Evolutionary conservation across 1,140 invertebrate species (phyloP), one percentile per base, ranked within the genome.

Genomic region (Aphaenogaster floridana): DNA sequence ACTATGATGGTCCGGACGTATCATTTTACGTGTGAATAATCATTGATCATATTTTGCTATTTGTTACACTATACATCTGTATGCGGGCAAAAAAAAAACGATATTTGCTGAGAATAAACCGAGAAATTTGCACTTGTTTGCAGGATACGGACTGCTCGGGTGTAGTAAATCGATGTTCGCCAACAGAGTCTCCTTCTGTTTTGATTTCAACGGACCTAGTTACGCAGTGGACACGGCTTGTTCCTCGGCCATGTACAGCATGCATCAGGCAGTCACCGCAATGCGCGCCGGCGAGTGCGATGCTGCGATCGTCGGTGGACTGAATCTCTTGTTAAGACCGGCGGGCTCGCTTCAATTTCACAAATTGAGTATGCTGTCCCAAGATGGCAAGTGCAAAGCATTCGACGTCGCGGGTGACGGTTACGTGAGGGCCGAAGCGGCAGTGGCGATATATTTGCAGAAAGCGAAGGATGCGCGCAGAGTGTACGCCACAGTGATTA

Each of bases 171-270:
- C 98, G 42, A 99, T 99, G 99, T 99, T 99, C 95, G 97, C 99
- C 57, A 99, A 99, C 95, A 97, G 99, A 92, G 97, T 99, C 52
- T 99, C 99, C 0, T 99, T 97, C 95, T 98, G 98, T 11, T 99
- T 99, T 95, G 98, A 99, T 92, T 98, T 99, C 85, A 97, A 95
- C 90, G 97, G 99, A 15, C 99, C 99, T 2, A 99, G 98, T 94
- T 99, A 98, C 94, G 97, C 98, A 5, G 95, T 99, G 7, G 99
- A 99, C 95, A 99, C 99, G 9, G 99, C 99, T 0, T 99, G 99
- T 95, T 99, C 99, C 0, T 99, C 98, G 87, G 98, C 98, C 71
- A 94, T 99, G 92, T 97, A 98, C 93, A 99, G 98, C 1, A 94
- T 99, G 91, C 97, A 98, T 91, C 98, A 99, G 92, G 99, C 99